Conservation (phyloP, 2,888 invertebrate genomes). For the Desoria tigrina region DNA sequence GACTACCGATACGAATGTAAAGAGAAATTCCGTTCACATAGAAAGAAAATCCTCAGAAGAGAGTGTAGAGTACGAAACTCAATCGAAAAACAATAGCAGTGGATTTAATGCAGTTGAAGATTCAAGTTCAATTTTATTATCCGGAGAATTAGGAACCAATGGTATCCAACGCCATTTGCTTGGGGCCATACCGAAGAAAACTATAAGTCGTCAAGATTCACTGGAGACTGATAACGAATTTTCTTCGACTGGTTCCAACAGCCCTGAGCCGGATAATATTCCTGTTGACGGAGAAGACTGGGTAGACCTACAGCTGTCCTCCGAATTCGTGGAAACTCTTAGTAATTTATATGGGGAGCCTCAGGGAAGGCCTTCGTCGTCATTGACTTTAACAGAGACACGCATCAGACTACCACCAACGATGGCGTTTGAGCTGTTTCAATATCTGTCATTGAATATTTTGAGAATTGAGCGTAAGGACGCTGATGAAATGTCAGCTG, state of each 20-base stretch:
- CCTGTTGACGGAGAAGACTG: constrained; percentile 28
- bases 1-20: neutral
- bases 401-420: constrained; percentile 23
- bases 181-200: neutral
- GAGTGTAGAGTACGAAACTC: no score
- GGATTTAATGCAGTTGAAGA: no score
- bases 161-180: neutral
- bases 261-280: neutral
- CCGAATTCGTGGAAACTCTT: constrained; percentile 2
- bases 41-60: no score
- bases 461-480: neutral
- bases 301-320: constrained; percentile 14
- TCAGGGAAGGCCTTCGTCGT: neutral
- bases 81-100: no score
- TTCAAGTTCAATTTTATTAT: neutral
- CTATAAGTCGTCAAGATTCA: neutral
- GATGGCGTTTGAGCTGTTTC: constrained; percentile 22
- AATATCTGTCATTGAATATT: constrained; percentile 13
- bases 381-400: neutral
- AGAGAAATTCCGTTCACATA: neutral
- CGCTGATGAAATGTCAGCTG: neutral
- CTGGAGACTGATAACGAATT: neutral
- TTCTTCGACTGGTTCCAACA: neutral
- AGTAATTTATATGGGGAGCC: constrained; percentile 11
- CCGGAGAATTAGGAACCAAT: neutral